Conservation (phyloP, 1,140 invertebrate species). For the Phymorhynchus buccinoides region DNA sequence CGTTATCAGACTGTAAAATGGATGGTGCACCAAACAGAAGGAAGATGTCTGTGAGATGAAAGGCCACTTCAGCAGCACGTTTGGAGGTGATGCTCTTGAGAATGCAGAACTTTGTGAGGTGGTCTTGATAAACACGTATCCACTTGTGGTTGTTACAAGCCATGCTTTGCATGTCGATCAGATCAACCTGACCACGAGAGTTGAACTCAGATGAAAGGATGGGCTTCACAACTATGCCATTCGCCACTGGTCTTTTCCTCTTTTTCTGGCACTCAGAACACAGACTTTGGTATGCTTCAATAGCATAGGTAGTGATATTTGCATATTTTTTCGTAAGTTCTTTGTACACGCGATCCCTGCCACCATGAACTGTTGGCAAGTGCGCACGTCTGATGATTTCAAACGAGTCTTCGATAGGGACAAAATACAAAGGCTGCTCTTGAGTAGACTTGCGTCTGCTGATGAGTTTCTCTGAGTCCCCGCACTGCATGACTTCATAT, state of each 20-base stretch:
- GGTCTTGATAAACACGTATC: slow-evolving; percentile 50
- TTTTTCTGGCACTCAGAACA: slow-evolving; percentile 36
- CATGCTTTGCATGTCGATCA: slow-evolving; percentile 47
- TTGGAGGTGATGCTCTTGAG: slow-evolving; percentile 28
- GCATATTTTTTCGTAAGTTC: slow-evolving; percentile 33
- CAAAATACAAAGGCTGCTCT: no score
- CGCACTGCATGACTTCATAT: no score
- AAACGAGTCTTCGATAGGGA: not conserved
- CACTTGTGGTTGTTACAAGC: slow-evolving; percentile 33
- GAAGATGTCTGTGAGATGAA: slow-evolving; percentile 43
- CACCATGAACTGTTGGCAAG: slow-evolving; percentile 1
- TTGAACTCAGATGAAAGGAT: slow-evolving; percentile 33
- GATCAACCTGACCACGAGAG: slow-evolving; percentile 45
- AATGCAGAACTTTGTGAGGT: slow-evolving; percentile 50
- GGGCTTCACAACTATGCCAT: slow-evolving; percentile 28
- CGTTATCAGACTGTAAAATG: slow-evolving; percentile 56
- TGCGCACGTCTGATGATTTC: not conserved
- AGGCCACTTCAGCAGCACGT: not conserved
- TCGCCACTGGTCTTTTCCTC: slow-evolving; percentile 15
- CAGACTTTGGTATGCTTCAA: slow-evolving; percentile 43
- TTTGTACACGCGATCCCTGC: not conserved
- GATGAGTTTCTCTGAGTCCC: no score
- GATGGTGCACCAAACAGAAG: slow-evolving; percentile 48
- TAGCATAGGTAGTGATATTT: slow-evolving; percentile 41
- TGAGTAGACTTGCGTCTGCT: no score